A percentile compares a stretch with the other conserved stretches of the same genome.
These are phyloP conservation scores for Diaperis boleti DNA, from an alignment of 2,888 invertebrate genomes.

Conservation along the genomic window DNA sequence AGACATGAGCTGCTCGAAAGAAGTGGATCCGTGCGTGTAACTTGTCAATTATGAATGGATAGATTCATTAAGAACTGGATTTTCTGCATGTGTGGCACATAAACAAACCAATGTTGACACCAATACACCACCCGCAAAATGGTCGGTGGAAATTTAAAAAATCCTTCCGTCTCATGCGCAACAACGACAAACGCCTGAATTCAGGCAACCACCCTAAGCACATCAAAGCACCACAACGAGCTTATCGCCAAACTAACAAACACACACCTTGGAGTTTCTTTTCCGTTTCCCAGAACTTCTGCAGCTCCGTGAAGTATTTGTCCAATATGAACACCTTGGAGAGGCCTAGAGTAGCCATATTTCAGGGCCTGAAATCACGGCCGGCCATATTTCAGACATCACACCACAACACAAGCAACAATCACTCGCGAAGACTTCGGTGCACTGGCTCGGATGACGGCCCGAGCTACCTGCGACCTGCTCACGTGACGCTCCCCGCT, in stretches of 20 bases:
- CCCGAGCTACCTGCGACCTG: conserved; percentile 61
- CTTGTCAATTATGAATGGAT: conserved; percentile 27
- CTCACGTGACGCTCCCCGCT: conserved; percentile 61
- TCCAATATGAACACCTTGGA: conserved; percentile 98
- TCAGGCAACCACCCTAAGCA: conserved; percentile 39
- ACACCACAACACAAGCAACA: conserved; percentile 49
- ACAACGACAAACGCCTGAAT: conserved; percentile 24
- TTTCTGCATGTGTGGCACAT: conserved; percentile 14
- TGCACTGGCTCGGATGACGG: conserved; percentile 52
- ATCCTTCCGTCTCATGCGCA: background rate
- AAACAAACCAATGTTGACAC: conserved; percentile 3
- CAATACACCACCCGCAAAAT: conserved; percentile 19
- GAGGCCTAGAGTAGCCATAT: conserved; percentile 95
- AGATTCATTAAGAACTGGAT: conserved; percentile 28
- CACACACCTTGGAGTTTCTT: conserved; percentile 96
- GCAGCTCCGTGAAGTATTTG: conserved; percentile 96
- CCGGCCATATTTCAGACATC: conserved; percentile 62
- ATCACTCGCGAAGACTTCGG: conserved; percentile 50
- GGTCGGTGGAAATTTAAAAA: conserved; percentile 2
- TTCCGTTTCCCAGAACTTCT: conserved; percentile 97
- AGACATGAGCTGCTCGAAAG: background rate
- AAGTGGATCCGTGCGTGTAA: conserved; percentile 6
- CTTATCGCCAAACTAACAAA: conserved; percentile 45
- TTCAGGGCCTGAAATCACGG: conserved; percentile 56
- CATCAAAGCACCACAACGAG: conserved; percentile 30